phyloP scores from a whole-genome alignment of 2,113 vertebrate species.

The Caracal caracal region DNA sequence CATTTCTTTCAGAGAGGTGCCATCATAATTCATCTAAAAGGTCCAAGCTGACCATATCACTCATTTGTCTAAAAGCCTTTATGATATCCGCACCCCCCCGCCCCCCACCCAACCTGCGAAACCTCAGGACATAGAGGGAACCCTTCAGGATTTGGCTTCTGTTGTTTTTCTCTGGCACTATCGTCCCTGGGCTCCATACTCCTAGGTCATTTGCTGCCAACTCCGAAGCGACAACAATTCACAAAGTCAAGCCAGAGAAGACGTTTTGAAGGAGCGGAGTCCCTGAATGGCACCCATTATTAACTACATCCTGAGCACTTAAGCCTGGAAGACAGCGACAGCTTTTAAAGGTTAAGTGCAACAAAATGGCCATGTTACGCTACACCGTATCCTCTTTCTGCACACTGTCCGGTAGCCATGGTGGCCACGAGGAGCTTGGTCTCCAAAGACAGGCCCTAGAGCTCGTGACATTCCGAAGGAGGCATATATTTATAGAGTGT shows the following conservation, averaged over 20 bases:
- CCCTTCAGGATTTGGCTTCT: neutral
- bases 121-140: neutral
- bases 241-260: neutral
- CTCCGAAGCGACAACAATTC: neutral
- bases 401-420: neutral
- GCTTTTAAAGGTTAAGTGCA: neutral
- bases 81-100: neutral
- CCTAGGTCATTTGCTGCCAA: neutral
- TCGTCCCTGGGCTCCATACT: neutral
- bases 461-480: neutral
- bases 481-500: neutral
- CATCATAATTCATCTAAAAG: neutral
- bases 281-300: neutral
- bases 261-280: neutral
- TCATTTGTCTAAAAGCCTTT: neutral
- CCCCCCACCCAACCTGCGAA: neutral
- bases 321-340: neutral
- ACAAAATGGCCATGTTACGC: neutral
- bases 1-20: neutral
- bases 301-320: neutral
- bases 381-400: neutral
- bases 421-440: neutral
- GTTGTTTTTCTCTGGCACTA: neutral
- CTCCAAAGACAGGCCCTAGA: neutral
- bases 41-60: neutral